A percentile compares a stretch with the other conserved stretches of the same genome.
Conservation (phyloP, 2,113 vertebrate species). For the Pandion haliaetus region DNA sequence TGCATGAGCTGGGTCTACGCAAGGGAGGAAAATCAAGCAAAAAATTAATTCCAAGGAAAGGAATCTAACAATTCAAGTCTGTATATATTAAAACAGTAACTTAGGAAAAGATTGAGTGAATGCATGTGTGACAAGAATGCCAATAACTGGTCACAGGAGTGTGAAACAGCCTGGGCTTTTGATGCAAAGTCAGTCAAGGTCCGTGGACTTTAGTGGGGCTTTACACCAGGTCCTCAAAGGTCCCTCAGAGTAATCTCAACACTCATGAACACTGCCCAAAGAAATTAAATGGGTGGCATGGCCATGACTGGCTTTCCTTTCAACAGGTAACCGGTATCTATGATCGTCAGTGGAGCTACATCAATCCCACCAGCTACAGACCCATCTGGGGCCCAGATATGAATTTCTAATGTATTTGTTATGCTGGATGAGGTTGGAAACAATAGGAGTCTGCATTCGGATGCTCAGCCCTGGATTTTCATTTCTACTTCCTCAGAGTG, state of each 20-base stretch:
- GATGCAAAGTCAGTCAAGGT: not conserved
- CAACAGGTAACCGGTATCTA: not conserved
- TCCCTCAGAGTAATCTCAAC: not conserved
- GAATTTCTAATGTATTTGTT: not conserved
- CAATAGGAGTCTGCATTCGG: not conserved
- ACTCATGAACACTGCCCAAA: not conserved
- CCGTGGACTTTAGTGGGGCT: not conserved
- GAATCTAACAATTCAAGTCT: not conserved
- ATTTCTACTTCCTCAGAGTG: not conserved
- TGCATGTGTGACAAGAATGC: not conserved
- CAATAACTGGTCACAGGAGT: not conserved
- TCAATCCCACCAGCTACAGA: not conserved
- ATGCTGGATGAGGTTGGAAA: not conserved
- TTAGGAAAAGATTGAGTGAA: not conserved
- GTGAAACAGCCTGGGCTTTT: not conserved
- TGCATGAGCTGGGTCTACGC: not conserved
- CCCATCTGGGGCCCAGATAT: not conserved
- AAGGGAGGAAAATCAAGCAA: conserved; percentile 13
- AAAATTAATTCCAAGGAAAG: not conserved
- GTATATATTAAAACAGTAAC: not conserved
- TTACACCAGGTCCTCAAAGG: not conserved
- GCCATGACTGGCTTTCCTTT: not conserved
- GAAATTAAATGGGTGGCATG: not conserved
- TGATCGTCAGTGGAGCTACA: not conserved
- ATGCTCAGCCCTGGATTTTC: not conserved